phyloP scores from a whole-genome alignment of 2,797 vertebrate species.

The Astyanax mexicanus region DNA sequence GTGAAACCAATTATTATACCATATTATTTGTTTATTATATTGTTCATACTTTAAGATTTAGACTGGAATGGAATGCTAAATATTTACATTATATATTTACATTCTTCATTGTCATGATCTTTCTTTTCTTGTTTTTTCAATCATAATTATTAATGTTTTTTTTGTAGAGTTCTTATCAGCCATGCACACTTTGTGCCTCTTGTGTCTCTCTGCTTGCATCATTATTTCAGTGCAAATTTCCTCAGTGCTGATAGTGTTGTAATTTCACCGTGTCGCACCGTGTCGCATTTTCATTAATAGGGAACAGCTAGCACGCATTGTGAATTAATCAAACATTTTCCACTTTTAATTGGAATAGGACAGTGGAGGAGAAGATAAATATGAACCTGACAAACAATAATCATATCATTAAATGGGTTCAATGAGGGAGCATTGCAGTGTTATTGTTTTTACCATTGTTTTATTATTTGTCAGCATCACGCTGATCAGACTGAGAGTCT shows the following conservation, averaged over 20 bases:
- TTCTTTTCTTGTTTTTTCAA: too few relatives aligned
- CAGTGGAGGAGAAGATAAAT: neutral
- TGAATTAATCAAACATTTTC: neutral
- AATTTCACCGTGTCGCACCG: neutral
- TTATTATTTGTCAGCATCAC: too few relatives aligned
- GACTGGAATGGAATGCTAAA: too few relatives aligned
- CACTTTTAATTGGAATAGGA: constrained; percentile 7
- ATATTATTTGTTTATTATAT: too few relatives aligned
- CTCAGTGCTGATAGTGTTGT: neutral
- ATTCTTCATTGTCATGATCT: neutral
- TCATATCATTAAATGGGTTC: neutral
- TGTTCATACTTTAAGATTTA: too few relatives aligned
- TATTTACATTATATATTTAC: neutral
- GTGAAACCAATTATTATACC: too few relatives aligned
- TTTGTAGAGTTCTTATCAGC: neutral
- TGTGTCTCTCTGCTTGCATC: neutral
- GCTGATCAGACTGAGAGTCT: neutral
- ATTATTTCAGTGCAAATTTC: neutral
- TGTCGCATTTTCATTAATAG: neutral
- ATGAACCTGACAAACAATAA: neutral
- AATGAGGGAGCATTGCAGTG: neutral
- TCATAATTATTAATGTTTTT: too few relatives aligned
- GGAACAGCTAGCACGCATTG: neutral
- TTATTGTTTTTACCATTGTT: neutral
- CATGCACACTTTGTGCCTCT: neutral